A percentile compares a stretch with the other conserved stretches of the same genome.
Conservation (phyloP, 1,140 invertebrate species). For the Cydia strobilella region DNA sequence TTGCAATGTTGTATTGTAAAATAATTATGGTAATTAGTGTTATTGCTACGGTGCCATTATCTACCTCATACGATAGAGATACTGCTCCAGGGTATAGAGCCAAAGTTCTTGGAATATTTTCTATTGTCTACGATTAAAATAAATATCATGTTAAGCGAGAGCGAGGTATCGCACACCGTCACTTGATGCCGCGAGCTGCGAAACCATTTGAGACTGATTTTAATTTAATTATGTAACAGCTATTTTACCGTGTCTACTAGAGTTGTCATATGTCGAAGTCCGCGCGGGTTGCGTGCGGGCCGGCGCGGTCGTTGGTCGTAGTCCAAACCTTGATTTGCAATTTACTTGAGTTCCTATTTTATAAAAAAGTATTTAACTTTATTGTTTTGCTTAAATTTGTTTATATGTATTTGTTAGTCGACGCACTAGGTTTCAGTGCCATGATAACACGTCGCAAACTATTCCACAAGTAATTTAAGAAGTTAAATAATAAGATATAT, state of each 20-base stretch:
- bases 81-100: slow-evolving; percentile 72
- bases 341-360: slow-evolving; percentile 74
- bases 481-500: slow-evolving; percentile 21
- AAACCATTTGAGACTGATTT: slow-evolving; percentile 65
- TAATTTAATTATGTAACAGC: slow-evolving; percentile 42
- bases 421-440: slow-evolving; percentile 41
- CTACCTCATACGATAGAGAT: slow-evolving; percentile 70
- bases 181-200: slow-evolving; percentile 33
- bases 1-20: slow-evolving; percentile 69
- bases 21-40: slow-evolving; percentile 67
- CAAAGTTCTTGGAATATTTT: slow-evolving; percentile 74
- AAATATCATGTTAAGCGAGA: slow-evolving; percentile 42
- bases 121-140: slow-evolving; percentile 56
- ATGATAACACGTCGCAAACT: slow-evolving; percentile 34
- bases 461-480: slow-evolving; percentile 15
- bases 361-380: slow-evolving; percentile 56
- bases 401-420: slow-evolving; percentile 56
- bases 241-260: slow-evolving; percentile 9
- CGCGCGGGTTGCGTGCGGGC: neutral
- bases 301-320: neutral
- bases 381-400: slow-evolving; percentile 63
- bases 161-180: slow-evolving; percentile 30
- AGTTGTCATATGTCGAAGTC: neutral
- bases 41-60: slow-evolving; percentile 69
- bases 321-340: slow-evolving; percentile 52